Conservation (phyloP, 2,113 vertebrate species). For the Sarotherodon lohbergeri region DNA sequence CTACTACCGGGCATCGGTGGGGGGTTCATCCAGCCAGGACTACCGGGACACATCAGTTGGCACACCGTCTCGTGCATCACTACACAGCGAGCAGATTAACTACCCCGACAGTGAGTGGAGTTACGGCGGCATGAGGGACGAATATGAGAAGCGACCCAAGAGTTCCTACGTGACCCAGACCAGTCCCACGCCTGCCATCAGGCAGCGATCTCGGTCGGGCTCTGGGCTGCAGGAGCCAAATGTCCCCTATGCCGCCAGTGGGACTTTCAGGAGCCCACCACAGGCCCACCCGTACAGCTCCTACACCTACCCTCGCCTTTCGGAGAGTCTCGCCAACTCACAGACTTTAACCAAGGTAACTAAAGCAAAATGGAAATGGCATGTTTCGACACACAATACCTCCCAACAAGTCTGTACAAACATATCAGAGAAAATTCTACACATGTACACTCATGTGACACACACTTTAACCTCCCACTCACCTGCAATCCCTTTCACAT, state of each 20-base stretch:
- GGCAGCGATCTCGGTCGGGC: constrained; percentile 91
- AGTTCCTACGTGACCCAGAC: constrained; percentile 88
- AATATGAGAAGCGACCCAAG: constrained; percentile 90
- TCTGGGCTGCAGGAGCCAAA: constrained; percentile 93
- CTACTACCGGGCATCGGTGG: constrained; percentile 79
- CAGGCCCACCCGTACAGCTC: constrained; percentile 93
- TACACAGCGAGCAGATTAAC: constrained; percentile 84
- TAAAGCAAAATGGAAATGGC: neutral
- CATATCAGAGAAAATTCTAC: neutral
- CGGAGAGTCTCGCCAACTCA: constrained; percentile 77
- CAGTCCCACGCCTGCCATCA: constrained; percentile 89
- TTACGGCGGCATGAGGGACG: constrained; percentile 76
- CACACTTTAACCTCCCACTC: neutral
- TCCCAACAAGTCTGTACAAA: neutral
- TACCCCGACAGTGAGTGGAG: constrained; percentile 86
- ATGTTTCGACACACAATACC: neutral
- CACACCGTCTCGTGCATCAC: constrained; percentile 78
- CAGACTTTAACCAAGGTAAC: constrained; percentile 89
- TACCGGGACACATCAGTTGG: constrained; percentile 85
- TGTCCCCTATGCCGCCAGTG: constrained; percentile 80
- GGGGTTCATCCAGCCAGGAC: constrained; percentile 79
- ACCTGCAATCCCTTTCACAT: neutral
- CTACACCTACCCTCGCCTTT: constrained; percentile 95
- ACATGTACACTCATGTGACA: neutral
- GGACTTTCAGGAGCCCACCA: constrained; percentile 83